phyloP scores from a whole-genome alignment of 2,888 invertebrate genomes.

The Drosophila demipolita region DNA sequence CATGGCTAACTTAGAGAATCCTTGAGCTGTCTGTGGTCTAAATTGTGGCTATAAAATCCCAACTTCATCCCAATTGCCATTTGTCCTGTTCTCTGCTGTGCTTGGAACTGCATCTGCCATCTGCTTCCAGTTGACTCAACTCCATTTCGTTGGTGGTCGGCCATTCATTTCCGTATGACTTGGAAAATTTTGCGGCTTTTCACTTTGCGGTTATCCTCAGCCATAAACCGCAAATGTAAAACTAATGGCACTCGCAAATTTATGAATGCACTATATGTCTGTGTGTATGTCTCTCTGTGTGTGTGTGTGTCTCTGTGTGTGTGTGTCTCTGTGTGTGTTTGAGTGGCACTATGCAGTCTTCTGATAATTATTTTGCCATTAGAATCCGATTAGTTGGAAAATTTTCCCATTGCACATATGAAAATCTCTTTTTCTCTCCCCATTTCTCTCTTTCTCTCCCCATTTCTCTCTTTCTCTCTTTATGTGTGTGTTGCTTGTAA shows the following conservation, averaged over 20 bases:
- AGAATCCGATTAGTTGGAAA: constrained; percentile 84
- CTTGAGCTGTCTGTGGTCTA: constrained; percentile 49
- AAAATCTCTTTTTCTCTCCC: neutral
- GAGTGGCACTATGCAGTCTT: constrained; percentile 64
- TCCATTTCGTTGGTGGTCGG: constrained; percentile 62
- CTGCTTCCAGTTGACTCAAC: constrained; percentile 55
- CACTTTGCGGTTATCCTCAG: constrained; percentile 81
- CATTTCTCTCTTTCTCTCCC: neutral
- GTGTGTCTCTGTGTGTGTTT: constrained; percentile 26
- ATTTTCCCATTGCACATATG: constrained; percentile 58
- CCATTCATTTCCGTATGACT: constrained; percentile 81
- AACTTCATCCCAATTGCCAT: neutral
- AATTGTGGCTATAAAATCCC: constrained; percentile 20
- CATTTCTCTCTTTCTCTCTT: neutral
- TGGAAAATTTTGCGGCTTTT: constrained; percentile 80
- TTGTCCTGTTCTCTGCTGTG: neutral
- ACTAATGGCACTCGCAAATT: constrained; percentile 83
- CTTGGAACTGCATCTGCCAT: constrained; percentile 49
- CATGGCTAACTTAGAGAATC: constrained; percentile 25
- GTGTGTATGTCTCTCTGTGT: neutral
- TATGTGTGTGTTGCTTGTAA: constrained; percentile 30
- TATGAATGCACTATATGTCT: constrained; percentile 64
- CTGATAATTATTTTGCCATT: constrained; percentile 85
- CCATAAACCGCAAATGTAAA: constrained; percentile 83
- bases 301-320: constrained; percentile 14